Base-by-base conservation (phyloP, 2,797 vertebrate species). In the Argentina silus region DNA sequence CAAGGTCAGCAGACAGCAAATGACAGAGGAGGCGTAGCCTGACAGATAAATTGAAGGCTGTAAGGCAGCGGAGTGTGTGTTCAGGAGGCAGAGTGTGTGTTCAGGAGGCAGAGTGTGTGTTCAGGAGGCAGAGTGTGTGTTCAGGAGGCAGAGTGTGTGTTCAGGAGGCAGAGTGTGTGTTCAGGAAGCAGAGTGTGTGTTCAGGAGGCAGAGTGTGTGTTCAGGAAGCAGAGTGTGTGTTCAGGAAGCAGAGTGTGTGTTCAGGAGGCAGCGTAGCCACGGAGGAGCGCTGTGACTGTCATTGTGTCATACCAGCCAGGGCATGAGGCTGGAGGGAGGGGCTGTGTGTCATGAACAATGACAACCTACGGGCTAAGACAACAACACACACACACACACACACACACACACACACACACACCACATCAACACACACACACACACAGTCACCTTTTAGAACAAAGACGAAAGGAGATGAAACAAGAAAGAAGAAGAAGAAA, bases 341-440 rank as follows among this genome's bases (percentile, higher is more conserved):
- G 53, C 70, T 76, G 81, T 83, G 74, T 78, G 81, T 87, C 80
- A 86, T 90, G 80, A 86, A 85, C 84, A 90, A 88, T 87, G 85
- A 91, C 77, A 82, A 89, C 85, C 87, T 75, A 15, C 14, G 47
- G 78, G 81, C 74, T 82, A 87, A 84, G 81, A 81, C 66, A 78
- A 79, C 79, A 74, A 43, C 27, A 36, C 27, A 36, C 27, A 17
- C 60, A 64, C 14, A 83, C 57, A 71, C 48, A 50, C 10, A 11
- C 12, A 15, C 48, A 88, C 88, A 88, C 87, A 90, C 83, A 73
- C 77, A 64, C 43, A 0, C 57, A 47, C 17, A 50, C 57, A 62
- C 23, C 42, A 14, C 63, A 67, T 21, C 85, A 56, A 72, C 83
- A 73, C 77, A 64, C 43, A 0, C 57, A 47, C 17, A 50, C 57